Percentiles rank a stretch among this genome's conserved stretches.
Evolutionary conservation across 2,797 vertebrate species (phyloP).

Genomic region (Brachymystax lenok): DNA sequence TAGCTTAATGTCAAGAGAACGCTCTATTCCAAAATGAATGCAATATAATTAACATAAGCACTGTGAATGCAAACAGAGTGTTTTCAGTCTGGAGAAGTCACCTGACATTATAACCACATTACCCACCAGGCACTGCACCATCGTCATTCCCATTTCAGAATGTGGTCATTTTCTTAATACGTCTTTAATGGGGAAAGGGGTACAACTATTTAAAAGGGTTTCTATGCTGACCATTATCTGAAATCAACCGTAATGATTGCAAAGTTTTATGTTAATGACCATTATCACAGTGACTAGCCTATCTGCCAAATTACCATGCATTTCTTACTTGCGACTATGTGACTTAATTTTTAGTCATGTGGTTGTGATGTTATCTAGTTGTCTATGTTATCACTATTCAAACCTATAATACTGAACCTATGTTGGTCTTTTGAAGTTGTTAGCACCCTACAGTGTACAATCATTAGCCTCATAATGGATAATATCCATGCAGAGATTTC

Average conservation of each 20-base stretch:
- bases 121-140: constrained; percentile 70
- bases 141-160: constrained; percentile 69
- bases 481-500: constrained; percentile 42
- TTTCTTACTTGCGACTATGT: constrained; percentile 71
- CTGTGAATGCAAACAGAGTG: constrained; percentile 63
- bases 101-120: constrained; percentile 76
- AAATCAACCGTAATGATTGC: constrained; percentile 78
- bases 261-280: constrained; percentile 46
- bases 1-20: neutral
- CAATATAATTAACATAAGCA: constrained; percentile 20
- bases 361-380: too few species aligned
- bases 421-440: constrained; percentile 66
- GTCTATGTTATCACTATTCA: constrained; percentile 29
- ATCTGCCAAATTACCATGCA: constrained; percentile 74
- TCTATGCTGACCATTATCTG: constrained; percentile 75
- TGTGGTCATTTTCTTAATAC: constrained; percentile 79
- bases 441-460: constrained; percentile 56
- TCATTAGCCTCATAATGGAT: constrained; percentile 62
- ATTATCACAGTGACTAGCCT: constrained; percentile 72
- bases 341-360: constrained; percentile 53
- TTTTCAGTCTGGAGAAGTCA: constrained; percentile 71
- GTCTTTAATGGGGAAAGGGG: constrained; percentile 76
- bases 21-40: constrained; percentile 52
- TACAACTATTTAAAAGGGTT: constrained; percentile 68
- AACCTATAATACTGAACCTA: constrained; percentile 62